Base-by-base conservation (phyloP, 2,888 invertebrate genomes). In the Ischnura elegans region DNA sequence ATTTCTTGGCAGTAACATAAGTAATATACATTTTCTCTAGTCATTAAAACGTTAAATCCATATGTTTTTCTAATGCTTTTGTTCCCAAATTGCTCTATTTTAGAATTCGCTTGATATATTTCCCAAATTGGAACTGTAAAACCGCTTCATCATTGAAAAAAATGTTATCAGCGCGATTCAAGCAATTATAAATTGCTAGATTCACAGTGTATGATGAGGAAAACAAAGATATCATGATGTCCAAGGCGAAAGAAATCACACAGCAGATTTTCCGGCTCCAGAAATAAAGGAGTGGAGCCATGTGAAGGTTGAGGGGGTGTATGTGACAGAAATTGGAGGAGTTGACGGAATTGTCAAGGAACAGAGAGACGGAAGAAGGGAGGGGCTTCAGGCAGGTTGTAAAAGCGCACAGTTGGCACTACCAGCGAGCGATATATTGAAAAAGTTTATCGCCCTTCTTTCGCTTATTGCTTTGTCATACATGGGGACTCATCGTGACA, bases 381-480 rank as follows among this genome's bases (percentile, higher is more conserved):
- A 36, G 10, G 13, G 10, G 76, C 25, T 16, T 61, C 25, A 61
- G 76, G 76, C n/a, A 36, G 76, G 76, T 8, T 13, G 76, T 76
- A 76, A 76, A 76, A 29, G 76, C 29, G 36, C 76, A 36, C 76
- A 76, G 76, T 76, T 76, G 76, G 76, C 76, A 25, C 76, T 36
- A 76, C 76, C 76, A 76, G 76, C 36, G 36, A 76, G 76, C 29
- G 76, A 36, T 76, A 76, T 76, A 76, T 76, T 76, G 76, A 76
- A 76, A 76, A 76, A 76, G 29, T 76, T 76, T 36, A 76, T 36
- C 76, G 16, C 76, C 76, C 76, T 76, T 36, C 76, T 76, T 76
- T 76, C 36, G 36, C 76, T 76, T 76, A 76, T 76, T 76, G 76
- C 76, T 76, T 76, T 76, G 76, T 76, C 29, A 36, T 76, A 76